Percentiles rank a stretch among this genome's conserved stretches.
Evolutionary conservation across 2,888 invertebrate species (phyloP).

Genomic region (Allacma fusca): DNA sequence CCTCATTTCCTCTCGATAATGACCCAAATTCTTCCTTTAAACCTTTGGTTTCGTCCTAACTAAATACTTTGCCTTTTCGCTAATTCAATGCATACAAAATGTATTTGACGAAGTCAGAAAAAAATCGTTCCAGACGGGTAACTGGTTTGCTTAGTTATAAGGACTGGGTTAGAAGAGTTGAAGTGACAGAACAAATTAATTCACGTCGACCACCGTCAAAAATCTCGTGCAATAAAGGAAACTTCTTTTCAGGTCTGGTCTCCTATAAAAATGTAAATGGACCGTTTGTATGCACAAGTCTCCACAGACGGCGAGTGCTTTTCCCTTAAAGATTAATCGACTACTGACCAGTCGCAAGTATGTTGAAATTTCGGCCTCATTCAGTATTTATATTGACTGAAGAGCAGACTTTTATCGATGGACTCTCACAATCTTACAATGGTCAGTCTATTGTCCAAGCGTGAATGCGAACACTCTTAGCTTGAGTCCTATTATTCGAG

Average conservation of each 20-base stretch:
- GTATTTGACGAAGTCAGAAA: background rate
- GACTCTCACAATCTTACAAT: too few species aligned
- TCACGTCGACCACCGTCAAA: conserved; percentile 32
- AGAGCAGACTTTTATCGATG: too few species aligned
- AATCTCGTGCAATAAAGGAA: conserved; percentile 6
- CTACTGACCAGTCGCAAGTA: too few species aligned
- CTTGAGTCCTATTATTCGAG: too few species aligned
- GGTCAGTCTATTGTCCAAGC: too few species aligned
- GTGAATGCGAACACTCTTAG: too few species aligned
- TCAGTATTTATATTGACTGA: too few species aligned
- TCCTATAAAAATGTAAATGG: conserved; percentile 27
- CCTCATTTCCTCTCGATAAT: conserved; percentile 40
- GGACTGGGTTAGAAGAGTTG: background rate
- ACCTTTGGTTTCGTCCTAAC: background rate
- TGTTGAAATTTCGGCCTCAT: too few species aligned
- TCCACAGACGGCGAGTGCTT: too few species aligned
- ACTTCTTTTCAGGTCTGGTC: conserved; percentile 22
- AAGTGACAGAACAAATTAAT: conserved; percentile 33
- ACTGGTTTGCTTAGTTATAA: conserved; percentile 5
- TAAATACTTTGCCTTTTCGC: too few species aligned
- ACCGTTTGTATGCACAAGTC: conserved; percentile 12
- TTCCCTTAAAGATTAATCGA: too few species aligned
- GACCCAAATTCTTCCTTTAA: conserved; percentile 17
- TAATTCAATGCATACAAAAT: too few species aligned
- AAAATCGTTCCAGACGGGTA: conserved; percentile 13